phyloP scores from a whole-genome alignment of 2,888 invertebrate genomes.

The Callosobruchus maculatus region DNA sequence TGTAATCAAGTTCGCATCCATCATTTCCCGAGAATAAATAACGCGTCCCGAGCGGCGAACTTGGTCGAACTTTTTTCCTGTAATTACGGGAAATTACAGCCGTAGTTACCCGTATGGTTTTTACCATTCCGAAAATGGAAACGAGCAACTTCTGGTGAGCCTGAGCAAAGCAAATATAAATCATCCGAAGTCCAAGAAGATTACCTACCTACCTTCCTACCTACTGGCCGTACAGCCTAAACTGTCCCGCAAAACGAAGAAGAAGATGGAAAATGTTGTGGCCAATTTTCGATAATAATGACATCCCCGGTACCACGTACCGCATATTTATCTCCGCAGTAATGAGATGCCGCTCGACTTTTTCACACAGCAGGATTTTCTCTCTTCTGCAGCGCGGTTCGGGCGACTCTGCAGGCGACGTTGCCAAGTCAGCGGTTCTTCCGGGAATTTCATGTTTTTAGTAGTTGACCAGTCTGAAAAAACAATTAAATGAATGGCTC shows the following conservation, averaged over 20 bases:
- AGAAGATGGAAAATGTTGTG: neutral
- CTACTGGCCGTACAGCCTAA: constrained; percentile 9
- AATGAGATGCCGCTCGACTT: constrained; percentile 27
- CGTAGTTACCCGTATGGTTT: neutral
- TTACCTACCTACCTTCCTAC: no score
- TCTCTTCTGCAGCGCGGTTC: neutral
- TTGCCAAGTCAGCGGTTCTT: neutral
- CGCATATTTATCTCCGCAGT: constrained; percentile 24
- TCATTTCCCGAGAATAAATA: neutral
- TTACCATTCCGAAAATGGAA: neutral
- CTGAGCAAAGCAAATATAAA: constrained; percentile 10
- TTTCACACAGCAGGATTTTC: constrained; percentile 24
- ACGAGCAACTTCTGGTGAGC: constrained; percentile 1
- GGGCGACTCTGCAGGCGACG: neutral
- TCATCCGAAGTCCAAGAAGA: constrained; percentile 11
- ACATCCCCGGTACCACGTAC: constrained; percentile 20
- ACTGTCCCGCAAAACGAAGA: neutral
- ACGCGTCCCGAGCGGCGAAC: neutral
- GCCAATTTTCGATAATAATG: constrained; percentile 25
- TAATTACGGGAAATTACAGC: neutral
- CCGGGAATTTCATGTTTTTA: no score
- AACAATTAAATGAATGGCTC: no score
- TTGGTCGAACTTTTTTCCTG: neutral
- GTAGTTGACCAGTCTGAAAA: no score
- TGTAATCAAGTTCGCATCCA: neutral